Percentiles rank a stretch among this genome's conserved stretches.
Conservation (phyloP, 2,113 vertebrate genomes). For the Colaptes auratus region DNA sequence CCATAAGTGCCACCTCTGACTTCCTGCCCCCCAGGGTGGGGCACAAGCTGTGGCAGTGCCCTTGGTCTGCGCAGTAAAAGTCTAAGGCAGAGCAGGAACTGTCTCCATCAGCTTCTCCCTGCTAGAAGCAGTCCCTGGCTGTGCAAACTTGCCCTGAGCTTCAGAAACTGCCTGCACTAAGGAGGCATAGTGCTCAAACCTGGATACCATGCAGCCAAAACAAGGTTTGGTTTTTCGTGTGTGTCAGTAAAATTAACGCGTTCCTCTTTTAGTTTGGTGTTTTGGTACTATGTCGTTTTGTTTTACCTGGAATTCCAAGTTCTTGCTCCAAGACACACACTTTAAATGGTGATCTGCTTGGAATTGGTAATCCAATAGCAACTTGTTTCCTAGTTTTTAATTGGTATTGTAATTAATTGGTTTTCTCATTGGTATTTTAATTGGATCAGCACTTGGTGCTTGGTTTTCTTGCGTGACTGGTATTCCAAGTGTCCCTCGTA, state of each 20-base stretch:
- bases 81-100: not conserved
- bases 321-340: rapidly evolving
- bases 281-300: not conserved
- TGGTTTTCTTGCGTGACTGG: not conserved
- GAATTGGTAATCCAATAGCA: not conserved
- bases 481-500: not conserved
- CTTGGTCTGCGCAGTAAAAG: too few relatives aligned
- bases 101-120: too few relatives aligned
- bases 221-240: too few relatives aligned
- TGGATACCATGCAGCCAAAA: not conserved
- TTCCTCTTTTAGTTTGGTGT: not conserved
- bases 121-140: too few relatives aligned
- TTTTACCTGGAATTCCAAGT: not conserved
- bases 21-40: too few relatives aligned
- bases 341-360: not conserved
- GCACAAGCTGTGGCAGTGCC: too few relatives aligned
- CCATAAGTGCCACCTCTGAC: too few relatives aligned
- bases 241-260: too few relatives aligned
- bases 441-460: not conserved
- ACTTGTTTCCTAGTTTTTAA: not conserved
- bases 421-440: not conserved
- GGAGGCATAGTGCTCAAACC: too few relatives aligned
- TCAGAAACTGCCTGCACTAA: too few relatives aligned
- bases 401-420: not conserved
- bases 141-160: too few relatives aligned